These are phyloP conservation scores for Selenia dentaria DNA, from an alignment of 2,888 invertebrate species.

Conservation along the genomic window DNA sequence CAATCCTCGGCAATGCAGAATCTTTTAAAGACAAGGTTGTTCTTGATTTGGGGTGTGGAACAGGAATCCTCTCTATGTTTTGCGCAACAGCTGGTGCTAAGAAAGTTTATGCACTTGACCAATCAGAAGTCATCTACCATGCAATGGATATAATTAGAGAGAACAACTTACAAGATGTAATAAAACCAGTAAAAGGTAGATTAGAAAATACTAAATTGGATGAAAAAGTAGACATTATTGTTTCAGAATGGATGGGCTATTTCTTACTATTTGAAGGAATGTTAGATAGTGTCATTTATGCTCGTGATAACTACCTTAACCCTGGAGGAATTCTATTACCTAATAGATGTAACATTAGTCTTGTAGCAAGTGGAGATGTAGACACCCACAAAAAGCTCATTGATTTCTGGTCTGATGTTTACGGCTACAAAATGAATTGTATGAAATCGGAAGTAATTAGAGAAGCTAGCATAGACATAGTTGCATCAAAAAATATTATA, in stretches of 20 bases:
- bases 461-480: constrained; percentile 86
- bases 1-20: constrained; percentile 90
- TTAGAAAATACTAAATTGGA: constrained; percentile 93
- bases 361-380: constrained; percentile 92
- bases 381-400: constrained; percentile 89
- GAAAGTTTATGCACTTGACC: constrained; percentile 96
- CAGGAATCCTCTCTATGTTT: constrained; percentile 99
- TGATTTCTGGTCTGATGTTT: constrained; percentile 96
- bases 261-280: constrained; percentile 98
- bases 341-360: constrained; percentile 92
- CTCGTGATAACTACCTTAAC: constrained; percentile 92
- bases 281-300: constrained; percentile 96
- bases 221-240: constrained; percentile 94
- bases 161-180: constrained; percentile 89
- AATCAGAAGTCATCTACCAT: constrained; percentile 97
- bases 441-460: constrained; percentile 93
- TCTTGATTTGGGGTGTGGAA: constrained; percentile 98
- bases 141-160: constrained; percentile 97
- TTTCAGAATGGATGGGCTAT: constrained; percentile 99
- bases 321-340: constrained; percentile 92
- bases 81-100: constrained; percentile 97
- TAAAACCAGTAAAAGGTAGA: constrained; percentile 92
- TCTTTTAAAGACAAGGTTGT: constrained; percentile 91
- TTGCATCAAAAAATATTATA: constrained; percentile 84
- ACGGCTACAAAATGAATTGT: constrained; percentile 96